Evolutionary conservation across 1,140 invertebrate genomes (phyloP).

Genomic region (Paralvinella palmiformis): DNA sequence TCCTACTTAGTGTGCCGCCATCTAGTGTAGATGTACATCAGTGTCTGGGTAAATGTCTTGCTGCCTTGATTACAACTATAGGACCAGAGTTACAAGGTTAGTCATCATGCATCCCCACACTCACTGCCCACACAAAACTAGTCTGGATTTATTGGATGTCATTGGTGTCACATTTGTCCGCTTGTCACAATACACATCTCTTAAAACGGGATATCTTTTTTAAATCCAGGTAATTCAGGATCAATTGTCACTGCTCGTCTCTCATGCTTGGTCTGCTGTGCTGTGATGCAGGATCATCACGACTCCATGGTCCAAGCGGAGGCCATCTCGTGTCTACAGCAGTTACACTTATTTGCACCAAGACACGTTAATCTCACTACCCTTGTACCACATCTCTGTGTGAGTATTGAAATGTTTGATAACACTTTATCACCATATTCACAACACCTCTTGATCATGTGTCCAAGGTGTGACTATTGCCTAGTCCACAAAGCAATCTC

Average conservation of each 20-base stretch:
- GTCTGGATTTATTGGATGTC: too few species aligned
- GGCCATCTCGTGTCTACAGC: slow-evolving; percentile 91
- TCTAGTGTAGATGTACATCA: slow-evolving; percentile 88
- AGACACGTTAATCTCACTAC: slow-evolving; percentile 86
- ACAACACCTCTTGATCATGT: too few species aligned
- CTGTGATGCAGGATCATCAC: slow-evolving; percentile 82
- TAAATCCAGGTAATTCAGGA: slow-evolving; percentile 37
- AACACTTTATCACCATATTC: too few species aligned
- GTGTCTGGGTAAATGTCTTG: slow-evolving; percentile 87
- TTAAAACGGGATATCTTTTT: too few species aligned
- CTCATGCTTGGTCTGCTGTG: slow-evolving; percentile 62
- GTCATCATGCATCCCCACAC: too few species aligned
- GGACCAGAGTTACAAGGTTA: slow-evolving; percentile 95
- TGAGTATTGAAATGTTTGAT: too few species aligned
- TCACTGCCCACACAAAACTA: too few species aligned
- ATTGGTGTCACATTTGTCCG: too few species aligned
- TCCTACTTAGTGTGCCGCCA: slow-evolving; percentile 81
- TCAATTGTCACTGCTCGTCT: slow-evolving; percentile 43
- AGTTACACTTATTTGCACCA: slow-evolving; percentile 95
- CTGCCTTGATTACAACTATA: slow-evolving; percentile 92
- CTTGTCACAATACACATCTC: too few species aligned
- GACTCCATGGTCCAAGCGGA: slow-evolving; percentile 82
- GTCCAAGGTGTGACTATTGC: too few species aligned
- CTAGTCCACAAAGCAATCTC: too few species aligned
- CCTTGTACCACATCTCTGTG: slow-evolving; percentile 87